Base-by-base conservation (phyloP, 2,113 vertebrate species). In the Oryzias curvinotus region DNA sequence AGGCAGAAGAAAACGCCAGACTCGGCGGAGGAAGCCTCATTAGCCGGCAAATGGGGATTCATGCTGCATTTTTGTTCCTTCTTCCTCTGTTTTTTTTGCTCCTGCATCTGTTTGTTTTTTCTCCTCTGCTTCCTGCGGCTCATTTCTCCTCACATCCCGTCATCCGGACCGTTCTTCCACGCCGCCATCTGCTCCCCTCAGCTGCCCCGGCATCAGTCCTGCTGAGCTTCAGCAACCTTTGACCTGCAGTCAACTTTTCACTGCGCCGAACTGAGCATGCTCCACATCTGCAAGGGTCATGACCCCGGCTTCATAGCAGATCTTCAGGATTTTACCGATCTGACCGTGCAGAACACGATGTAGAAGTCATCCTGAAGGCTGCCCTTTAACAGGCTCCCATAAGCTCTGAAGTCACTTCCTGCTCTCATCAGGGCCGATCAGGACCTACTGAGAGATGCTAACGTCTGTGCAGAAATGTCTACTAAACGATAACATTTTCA, bases 101-200 rank as follows among this genome's bases (percentile, higher is more conserved):
- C 52, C 61, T 63, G 74, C 78, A 59, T 81, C 69, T 74, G 72
- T 48, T 72, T 68, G 57, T 14, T 16, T 25, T 44, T 18, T 15
- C 58, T 53, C 13, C 50, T 52, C 30, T 42, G 36, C 16, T 14
- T 12, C 13, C 58, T n/a, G 68, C 58, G 19, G 71, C 41, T 81
- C 70, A 1, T 25, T 65, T 81, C 81, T 75, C 76, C 62, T 73
- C 50, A 51, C 68, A 56, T 79, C 68, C 70, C 71, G 66, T 81
- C 75, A 66, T 55, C 61, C 46, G 47, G 50, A 64, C 58, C 69
- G 48, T 50, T 77, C 66, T 30, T 47, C 51, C 52, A 0, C 51
- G 28, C 57, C 1, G 21, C 78, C 84, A 78, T 82, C 81, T 86
- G 84, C 56, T 69, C 57, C 49, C 19, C 36, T 56, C 13, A 7